Base-by-base conservation (phyloP, 2,797 vertebrate species). In the Clamator glandarius region DNA sequence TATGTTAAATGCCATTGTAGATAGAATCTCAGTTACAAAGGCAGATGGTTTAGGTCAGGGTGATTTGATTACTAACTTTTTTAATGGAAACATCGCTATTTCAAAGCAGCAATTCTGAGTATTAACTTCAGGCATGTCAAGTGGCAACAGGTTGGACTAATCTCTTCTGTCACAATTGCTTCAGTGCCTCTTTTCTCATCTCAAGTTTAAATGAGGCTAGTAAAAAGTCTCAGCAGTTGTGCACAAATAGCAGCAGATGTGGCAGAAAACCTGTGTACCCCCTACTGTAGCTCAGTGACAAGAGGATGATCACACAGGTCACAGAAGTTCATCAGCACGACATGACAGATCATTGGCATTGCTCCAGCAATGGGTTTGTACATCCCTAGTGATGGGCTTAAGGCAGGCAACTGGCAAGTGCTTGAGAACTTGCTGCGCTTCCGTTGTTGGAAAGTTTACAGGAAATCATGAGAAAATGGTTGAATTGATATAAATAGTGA, bases 11-110 rank as follows among this genome's bases (percentile, higher is more conserved):
- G 89, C 87, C 84, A 57, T 2, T 61, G 73, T 73, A 96, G 95
- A 95, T 94, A 92, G 73, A 91, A 94, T 95, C 91, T 94, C 66
- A 31, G 70, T 80, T 90, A 84, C 85, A 96, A 92, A 95, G 76
- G 77, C 94, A 94, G 77, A 74, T 0, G 0, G 39, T 89, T 94
- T 86, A 64, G 76, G 86, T 77, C 86, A 80, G 93, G 48, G 86
- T 95, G 87, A 93, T 94, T 96, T 16, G 55, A 92, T 93, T 88
- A 76, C 66, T 29, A 52, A 73, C 15, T 87, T 90, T 92, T 95
- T 84, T 28, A 84, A 94, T 90, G 87, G 73, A 95, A 96, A 96
- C 94, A 87, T 78, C 84, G 84, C 54, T 78, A 78, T 95, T 94
- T 96, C 93, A 96, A 93, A 96, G 87, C 68, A 85, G 75, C 29